Evolutionary conservation across 2,113 vertebrate species (phyloP), one percentile per base, ranked within the genome.

Genomic region (Lagenorhynchus albirostris): DNA sequence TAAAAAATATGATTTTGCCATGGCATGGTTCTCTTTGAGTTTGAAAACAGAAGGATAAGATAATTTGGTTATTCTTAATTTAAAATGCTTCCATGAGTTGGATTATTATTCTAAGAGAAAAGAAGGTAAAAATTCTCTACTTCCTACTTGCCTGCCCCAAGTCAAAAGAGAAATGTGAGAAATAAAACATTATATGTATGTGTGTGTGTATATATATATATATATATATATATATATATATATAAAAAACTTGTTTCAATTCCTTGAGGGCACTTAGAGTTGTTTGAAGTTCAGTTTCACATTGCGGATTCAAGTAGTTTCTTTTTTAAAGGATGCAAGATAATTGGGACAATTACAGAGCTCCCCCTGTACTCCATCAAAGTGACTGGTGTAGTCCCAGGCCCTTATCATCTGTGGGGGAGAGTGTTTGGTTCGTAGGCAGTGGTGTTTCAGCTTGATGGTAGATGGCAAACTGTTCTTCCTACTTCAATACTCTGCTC

Each of bases 261-360:
- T 83, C n/a, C 87, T 70, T 63, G 47, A 63, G 77, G 63, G 29
- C 31, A 80, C 73, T 76, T 53, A 85, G 44, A 33, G 33, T 80
- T 92, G 90, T 96, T 96, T 88, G 41, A 82, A 74, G 73, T 74
- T 94, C 79, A 90, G 80, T 67, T 96, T 92, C 38, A 44, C 86
- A 70, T 95, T 58, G 74, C 81, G 31, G 70, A 93, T 94, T 97
- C 80, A 96, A 97, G 97, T 89, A 92, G 84, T 97, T 98, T 96
- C 93, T 98, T 98, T 98, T 97, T 97, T 92, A 95, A 97, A 94
- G 96, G 89, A 68, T 83, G 58, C 70, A 65, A 89, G 86, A 96
- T 97, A 96, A 95, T 96, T 86, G 80, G 74, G 76, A 65, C 89
- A 77, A 93, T 95, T 92, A 89, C 77, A 80, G 21, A 90, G 2